Evolutionary conservation across 2,797 vertebrate species (phyloP), one percentile per base, ranked within the genome.

Genomic region (Tokudaia tokunoshimensis): DNA sequence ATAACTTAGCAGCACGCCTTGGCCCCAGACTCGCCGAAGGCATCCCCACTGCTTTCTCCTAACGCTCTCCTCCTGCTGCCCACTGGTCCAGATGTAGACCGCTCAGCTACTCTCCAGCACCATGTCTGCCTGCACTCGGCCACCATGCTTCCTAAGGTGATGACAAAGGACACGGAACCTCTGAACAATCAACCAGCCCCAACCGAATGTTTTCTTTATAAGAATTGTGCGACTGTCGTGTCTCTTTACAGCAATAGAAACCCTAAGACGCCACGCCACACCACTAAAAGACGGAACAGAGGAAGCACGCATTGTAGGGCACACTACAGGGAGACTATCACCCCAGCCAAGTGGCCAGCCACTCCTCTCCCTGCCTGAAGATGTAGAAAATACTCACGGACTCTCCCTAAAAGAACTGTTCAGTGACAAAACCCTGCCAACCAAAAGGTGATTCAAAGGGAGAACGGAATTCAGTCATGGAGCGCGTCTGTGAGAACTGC

Each of bases 371-470:
- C 4, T 4, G 52, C 55, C 12, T 0, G 19, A 72, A 70, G 78
- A 17, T 41, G 44, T 78, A 6, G 7, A 63, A 52, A 72, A 75
- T 10, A 0, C 55, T 26, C 34, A 12, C 9, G 3, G 22, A 8
- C 11, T 63, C 31, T 89, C 78, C 41, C 57, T 37, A 61, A 61
- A 87, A n/a, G 72, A 3, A 22, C 29, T 34, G 11, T 5, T 81
- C 67, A 14, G 24, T 37, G 93, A 52, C 34, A 57, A 65, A 76
- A 59, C 52, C 84, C 96, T 89, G 94, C 75, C 84, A 81, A 37
- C 14, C 72, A 22, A 52, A 81, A 63, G 55, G 52, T 22, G 65
- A 89, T 29, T 92, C 88, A 44, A 92, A 80, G 82, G 87, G 15
- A 78, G 70, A 67, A 34, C 20, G 9, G 34, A 78, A 22, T 6